Evolutionary conservation across 2,888 invertebrate species (phyloP), one percentile per base, ranked within the genome.

Genomic region (Parochlus steinenii): DNA sequence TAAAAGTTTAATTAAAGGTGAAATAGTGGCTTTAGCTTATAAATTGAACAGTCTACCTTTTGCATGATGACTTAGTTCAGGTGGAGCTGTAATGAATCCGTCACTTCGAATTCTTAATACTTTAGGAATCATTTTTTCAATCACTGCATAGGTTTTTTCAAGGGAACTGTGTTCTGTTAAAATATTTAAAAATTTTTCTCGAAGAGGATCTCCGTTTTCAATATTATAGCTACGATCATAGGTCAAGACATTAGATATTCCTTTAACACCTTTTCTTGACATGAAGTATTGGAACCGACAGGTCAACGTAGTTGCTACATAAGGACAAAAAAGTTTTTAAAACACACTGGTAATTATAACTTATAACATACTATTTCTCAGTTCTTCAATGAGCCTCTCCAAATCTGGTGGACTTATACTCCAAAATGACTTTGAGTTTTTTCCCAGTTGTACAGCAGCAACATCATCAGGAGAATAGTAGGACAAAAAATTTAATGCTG

Each of bases 351-450:
- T 24, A 24, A 25, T 4, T 33, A 4, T 25, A 11, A 5, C 23
- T 3, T 15, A 6, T 4, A 25, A 3, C 3, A 3, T 25, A 4
- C 16, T 15, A 2, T 24, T 4, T 12, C n/a, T 15, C 4, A 29
- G 12, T 1, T 23, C 24, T 10, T 17, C 64, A 52, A 14, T 59
- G 55, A 36, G 12, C 11, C n/a, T 69, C 5, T 54, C 45, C 45
- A 63, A 61, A 43, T 70, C 71, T 1, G 75, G 75, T 3, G 74
- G 73, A 19, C 74, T 73, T 39, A 79, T 75, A 2, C 62, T 64
- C 79, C 79, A 79, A 1, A 69, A 49, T 25, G 64, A 63, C 6
- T 67, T 65, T 0, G 74, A 74, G 38, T 67, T 65, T 2, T 67
- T 65, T 42, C 64, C 65, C n/a, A 76, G 48, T 39, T 53, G 54